Percentiles rank a stretch among this genome's conserved stretches.
These are phyloP conservation scores for Mechanitis messenoides DNA, from an alignment of 2,888 invertebrate species.

Conservation along the genomic window DNA sequence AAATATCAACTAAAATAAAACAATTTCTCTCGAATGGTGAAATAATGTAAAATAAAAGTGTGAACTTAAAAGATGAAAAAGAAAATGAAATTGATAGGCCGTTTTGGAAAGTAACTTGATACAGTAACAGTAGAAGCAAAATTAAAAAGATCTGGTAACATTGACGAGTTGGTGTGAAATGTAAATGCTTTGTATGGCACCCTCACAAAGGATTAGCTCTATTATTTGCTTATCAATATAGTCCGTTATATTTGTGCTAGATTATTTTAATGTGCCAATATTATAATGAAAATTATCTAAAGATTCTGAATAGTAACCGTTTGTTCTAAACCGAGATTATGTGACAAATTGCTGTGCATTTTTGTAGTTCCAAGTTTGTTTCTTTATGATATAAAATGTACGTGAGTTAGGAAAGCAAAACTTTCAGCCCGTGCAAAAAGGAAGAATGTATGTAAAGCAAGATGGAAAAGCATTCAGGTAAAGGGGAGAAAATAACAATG, in stretches of 20 bases:
- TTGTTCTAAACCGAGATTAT: conserved; percentile 52
- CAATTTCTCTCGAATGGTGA: conserved; percentile 51
- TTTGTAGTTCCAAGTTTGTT: conserved; percentile 56
- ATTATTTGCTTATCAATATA: conserved; percentile 21
- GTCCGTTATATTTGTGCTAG: conserved; percentile 40
- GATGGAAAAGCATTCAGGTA: conserved; percentile 70
- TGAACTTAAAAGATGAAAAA: conserved; percentile 58
- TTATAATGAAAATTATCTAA: conserved; percentile 37
- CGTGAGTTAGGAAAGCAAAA: conserved; percentile 68
- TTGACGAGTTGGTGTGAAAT: conserved; percentile 58
- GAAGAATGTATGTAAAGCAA: conserved; percentile 72
- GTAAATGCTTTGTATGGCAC: conserved; percentile 55
- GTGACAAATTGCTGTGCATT: conserved; percentile 66
- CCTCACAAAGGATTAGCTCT: conserved; percentile 24
- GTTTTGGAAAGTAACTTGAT: conserved; percentile 75
- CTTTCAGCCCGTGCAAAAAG: conserved; percentile 73
- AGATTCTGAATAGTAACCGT: conserved; percentile 40
- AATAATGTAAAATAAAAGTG: conserved; percentile 48
- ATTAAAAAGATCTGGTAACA: conserved; percentile 58
- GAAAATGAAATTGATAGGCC: conserved; percentile 73
- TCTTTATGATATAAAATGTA: conserved; percentile 70
- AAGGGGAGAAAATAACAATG: conserved; percentile 57
- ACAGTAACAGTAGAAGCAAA: conserved; percentile 57
- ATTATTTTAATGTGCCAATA: conserved; percentile 58
- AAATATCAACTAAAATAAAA: conserved; percentile 45